Conservation (phyloP, 2,888 invertebrate species). For the Phengaris alcon region DNA sequence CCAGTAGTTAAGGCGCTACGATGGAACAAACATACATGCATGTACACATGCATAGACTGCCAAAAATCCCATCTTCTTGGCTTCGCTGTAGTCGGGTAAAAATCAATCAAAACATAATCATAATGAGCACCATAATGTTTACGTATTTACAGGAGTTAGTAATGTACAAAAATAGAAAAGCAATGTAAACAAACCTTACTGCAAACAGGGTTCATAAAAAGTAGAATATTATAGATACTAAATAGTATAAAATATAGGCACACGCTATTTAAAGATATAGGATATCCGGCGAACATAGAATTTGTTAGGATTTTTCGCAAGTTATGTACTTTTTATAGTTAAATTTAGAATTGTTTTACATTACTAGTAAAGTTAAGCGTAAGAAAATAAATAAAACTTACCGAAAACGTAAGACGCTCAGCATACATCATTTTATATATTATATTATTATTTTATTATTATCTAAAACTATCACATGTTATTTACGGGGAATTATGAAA, state of each 20-base stretch:
- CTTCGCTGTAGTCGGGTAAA: no score
- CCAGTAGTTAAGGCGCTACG: no score
- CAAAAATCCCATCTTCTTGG: no score
- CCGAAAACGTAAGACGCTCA: slow-evolving; percentile 24
- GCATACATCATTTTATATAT: slow-evolving; percentile 19
- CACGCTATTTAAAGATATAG: not conserved
- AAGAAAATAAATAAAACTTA: slow-evolving; percentile 7
- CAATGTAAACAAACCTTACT: not conserved
- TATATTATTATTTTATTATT: no score
- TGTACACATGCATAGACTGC: no score
- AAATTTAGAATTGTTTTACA: not conserved
- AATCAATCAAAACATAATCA: no score
- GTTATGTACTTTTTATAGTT: no score
- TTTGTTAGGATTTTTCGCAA: no score
- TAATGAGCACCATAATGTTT: no score
- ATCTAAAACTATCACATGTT: slow-evolving; percentile 74
- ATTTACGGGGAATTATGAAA: slow-evolving; percentile 53
- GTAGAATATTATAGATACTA: not conserved
- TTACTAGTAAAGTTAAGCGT: not conserved
- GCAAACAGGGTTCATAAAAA: not conserved
- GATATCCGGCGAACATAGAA: not conserved
- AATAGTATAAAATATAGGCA: not conserved
- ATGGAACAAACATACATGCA: no score
- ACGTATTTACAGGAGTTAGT: no score
- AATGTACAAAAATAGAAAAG: not conserved